Base-by-base conservation (phyloP, 2,888 invertebrate species). In the Metopia argyrocephala region DNA sequence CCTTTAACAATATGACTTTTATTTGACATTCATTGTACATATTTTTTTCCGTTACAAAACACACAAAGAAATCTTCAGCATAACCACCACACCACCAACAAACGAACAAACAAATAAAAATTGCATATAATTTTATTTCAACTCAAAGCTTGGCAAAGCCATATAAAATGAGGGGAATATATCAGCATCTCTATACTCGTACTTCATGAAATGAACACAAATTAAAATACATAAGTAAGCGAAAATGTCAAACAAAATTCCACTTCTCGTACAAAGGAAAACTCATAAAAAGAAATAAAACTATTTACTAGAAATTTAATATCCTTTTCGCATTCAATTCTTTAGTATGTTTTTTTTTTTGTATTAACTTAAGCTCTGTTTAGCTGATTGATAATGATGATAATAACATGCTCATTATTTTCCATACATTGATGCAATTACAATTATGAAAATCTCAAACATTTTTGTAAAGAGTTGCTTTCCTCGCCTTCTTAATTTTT, bases 11-110 rank as follows among this genome's bases (percentile, higher is more conserved):
- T 56, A 57, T 81, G 81, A 81, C 81, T 81, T 81, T 81, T 81
- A 81, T 81, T 81, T 81, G 81, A 81, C 81, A 81, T 81, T 81
- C 81, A 81, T 81, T 70, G 78, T 65, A 68, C 57, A 46, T 31
- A 5, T 9, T 31, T 31, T 25, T 7, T 56, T 71, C 2, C 52
- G 4, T 15, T 23, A 28, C 31, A 6, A 31, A 9, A 6, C 25
- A 27, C n/a, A 62, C 54, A 75, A 76, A 76, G 28, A 28, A 50
- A 70, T 31, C n/a, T 18, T n/a, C 12, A 38, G 20, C 21, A 46
- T 31, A 62, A n/a, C n/a, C n/a, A n/a, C n/a, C n/a, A n/a, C n/a
- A n/a, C n/a, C n/a, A n/a, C n/a, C n/a, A n/a, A n/a, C n/a, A n/a
- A n/a, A n/a, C n/a, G n/a, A n/a, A n/a, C n/a, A n/a, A n/a, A n/a